Evolutionary conservation across 2,113 vertebrate species (phyloP).

Genomic region (Trichomycterus rosablanca): DNA sequence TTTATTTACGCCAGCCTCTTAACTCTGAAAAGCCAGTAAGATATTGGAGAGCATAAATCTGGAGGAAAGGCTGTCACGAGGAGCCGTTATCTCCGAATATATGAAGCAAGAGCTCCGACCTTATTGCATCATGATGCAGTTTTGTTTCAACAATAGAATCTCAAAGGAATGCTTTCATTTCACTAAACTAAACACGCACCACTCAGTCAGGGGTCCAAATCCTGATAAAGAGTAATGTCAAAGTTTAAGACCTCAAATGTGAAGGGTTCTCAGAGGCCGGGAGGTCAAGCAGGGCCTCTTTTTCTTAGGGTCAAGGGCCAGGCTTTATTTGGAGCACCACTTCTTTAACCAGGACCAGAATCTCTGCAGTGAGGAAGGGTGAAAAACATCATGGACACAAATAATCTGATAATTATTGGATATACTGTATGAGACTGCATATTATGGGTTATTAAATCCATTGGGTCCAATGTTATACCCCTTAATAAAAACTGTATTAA

Average conservation of each 20-base stretch:
- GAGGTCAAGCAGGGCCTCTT: conserved; percentile 5
- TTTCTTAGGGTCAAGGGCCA: neutral
- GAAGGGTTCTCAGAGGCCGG: conserved; percentile 8
- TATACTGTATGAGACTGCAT: too few relatives aligned
- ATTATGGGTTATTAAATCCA: too few relatives aligned
- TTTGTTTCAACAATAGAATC: conserved; percentile 14
- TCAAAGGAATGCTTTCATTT: conserved; percentile 16
- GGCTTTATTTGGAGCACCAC: neutral
- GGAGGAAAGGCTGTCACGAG: conserved; percentile 49
- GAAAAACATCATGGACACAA: too few relatives aligned
- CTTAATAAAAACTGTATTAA: too few relatives aligned
- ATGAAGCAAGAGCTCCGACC: conserved; percentile 14
- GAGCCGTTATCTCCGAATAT: conserved; percentile 45
- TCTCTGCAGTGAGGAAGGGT: neutral
- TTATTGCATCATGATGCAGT: neutral
- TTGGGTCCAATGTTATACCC: too few relatives aligned
- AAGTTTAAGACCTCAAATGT: neutral
- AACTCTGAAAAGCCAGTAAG: conserved; percentile 50
- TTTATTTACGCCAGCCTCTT: conserved; percentile 62
- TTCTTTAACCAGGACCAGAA: neutral
- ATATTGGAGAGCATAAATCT: conserved; percentile 63
- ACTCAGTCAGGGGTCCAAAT: neutral
- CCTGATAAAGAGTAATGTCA: neutral
- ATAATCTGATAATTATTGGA: too few relatives aligned
- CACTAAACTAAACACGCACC: neutral